phyloP scores from a whole-genome alignment of 1,140 invertebrate species.

The Dendrolimus punctatus region DNA sequence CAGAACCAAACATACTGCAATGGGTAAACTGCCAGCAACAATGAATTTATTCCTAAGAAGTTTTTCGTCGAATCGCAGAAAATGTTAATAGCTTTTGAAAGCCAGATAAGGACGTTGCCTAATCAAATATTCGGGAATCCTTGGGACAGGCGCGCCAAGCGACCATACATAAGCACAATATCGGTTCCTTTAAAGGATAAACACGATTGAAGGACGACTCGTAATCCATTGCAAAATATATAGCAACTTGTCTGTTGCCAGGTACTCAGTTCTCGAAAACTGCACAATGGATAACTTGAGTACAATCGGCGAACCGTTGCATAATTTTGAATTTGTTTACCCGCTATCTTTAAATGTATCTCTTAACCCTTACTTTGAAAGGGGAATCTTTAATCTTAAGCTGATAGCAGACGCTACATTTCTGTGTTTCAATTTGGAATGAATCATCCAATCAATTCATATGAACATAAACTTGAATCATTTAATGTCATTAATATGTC shows the following conservation, averaged over 20 bases:
- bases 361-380: no score
- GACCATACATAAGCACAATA: constrained; percentile 51
- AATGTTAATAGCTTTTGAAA: constrained; percentile 44
- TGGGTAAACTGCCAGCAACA: not conserved
- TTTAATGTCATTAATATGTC: no score
- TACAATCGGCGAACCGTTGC: not conserved
- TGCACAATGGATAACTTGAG: constrained; percentile 4
- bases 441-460: no score
- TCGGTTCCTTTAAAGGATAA: constrained; percentile 51
- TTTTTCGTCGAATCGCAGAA: constrained; percentile 21
- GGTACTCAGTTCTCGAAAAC: constrained; percentile 16
- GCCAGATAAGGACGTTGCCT: constrained; percentile 42
- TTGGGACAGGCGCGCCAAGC: constrained; percentile 25
- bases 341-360: no score
- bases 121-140: constrained; percentile 54
- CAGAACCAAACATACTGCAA: not conserved
- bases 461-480: no score
- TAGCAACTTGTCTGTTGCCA: constrained; percentile 26
- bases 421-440: no score
- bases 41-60: constrained; percentile 25
- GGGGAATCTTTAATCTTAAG: no score
- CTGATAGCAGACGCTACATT: no score
- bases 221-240: constrained; percentile 33
- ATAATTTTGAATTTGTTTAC: no score
- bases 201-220: constrained; percentile 38